Evolutionary conservation across 2,888 invertebrate genomes (phyloP).

Genomic region (Platynereis dumerilii): DNA sequence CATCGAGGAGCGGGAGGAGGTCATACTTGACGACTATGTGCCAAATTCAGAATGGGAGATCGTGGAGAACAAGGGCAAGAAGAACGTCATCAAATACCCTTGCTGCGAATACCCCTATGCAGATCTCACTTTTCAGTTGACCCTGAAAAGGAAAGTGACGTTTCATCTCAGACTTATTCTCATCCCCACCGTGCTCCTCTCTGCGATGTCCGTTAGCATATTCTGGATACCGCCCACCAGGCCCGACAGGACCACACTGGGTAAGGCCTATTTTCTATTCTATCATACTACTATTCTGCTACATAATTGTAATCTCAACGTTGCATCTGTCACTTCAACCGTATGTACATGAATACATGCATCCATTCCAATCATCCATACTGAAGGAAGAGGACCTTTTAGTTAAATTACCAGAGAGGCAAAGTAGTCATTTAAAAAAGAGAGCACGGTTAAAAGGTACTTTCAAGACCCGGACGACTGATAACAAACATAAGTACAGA

Average conservation of each 20-base stretch:
- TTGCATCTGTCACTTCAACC: too few relatives aligned
- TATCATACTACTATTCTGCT: too few relatives aligned
- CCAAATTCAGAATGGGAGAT: constrained; percentile 22
- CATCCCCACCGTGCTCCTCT: constrained; percentile 17
- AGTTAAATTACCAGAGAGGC: too few relatives aligned
- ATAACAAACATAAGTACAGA: too few relatives aligned
- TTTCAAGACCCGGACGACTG: too few relatives aligned
- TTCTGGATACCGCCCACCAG: constrained; percentile 22
- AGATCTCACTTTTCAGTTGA: constrained; percentile 20
- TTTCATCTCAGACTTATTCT: constrained; percentile 19
- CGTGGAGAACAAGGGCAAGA: background rate
- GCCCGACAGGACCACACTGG: constrained; percentile 17
- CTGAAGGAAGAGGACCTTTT: too few relatives aligned
- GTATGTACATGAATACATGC: too few relatives aligned
- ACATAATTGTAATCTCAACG: too few relatives aligned
- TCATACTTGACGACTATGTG: constrained; percentile 16
- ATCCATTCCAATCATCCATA: too few relatives aligned
- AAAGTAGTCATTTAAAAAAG: too few relatives aligned
- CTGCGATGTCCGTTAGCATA: constrained; percentile 20
- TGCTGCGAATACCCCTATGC: constrained; percentile 20
- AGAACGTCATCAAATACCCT: constrained; percentile 15
- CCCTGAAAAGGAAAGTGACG: constrained; percentile 12
- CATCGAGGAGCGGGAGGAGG: background rate
- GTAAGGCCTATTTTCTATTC: too few relatives aligned
- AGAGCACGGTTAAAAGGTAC: too few relatives aligned